Evolutionary conservation across 2,113 vertebrate species (phyloP).

Genomic region (Pangasianodon hypophthalmus): DNA sequence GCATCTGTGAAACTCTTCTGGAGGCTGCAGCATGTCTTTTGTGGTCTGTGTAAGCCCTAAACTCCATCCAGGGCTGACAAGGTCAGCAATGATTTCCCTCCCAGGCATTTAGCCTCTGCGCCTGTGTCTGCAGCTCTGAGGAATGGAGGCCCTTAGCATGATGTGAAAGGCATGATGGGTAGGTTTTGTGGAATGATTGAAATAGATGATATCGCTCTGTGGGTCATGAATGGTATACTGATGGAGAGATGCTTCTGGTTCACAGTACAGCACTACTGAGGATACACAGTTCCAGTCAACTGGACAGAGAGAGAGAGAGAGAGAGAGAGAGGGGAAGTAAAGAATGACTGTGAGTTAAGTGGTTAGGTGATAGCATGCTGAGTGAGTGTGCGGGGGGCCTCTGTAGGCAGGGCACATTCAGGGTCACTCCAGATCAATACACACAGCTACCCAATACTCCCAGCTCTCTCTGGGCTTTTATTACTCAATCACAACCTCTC

Average conservation of each 20-base stretch:
- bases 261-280: not conserved
- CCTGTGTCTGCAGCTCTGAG: constrained; percentile 28
- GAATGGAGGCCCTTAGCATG: constrained; percentile 45
- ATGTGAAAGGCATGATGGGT: constrained; percentile 42
- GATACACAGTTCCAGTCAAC: not conserved
- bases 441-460: constrained; percentile 44
- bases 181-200: not conserved
- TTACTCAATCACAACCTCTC: constrained; percentile 27
- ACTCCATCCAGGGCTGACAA: constrained; percentile 44
- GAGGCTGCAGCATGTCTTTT: constrained; percentile 25
- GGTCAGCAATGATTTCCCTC: constrained; percentile 51
- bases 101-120: constrained; percentile 38
- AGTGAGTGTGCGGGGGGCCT: constrained; percentile 15
- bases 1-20: constrained; percentile 57
- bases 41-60: constrained; percentile 42
- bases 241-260: not conserved
- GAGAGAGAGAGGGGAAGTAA: not conserved
- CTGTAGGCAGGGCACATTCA: constrained; percentile 13
- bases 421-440: constrained; percentile 46
- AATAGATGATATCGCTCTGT: not conserved
- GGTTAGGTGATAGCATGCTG: constrained; percentile 47
- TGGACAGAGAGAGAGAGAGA: constrained; percentile 12
- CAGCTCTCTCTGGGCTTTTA: constrained; percentile 32
- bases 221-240: constrained; percentile 11
- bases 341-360: constrained; percentile 36